Evolutionary conservation across 2,113 vertebrate species (phyloP), one percentile per base, ranked within the genome.

Genomic region (Rhinolophus ferrumequinum): DNA sequence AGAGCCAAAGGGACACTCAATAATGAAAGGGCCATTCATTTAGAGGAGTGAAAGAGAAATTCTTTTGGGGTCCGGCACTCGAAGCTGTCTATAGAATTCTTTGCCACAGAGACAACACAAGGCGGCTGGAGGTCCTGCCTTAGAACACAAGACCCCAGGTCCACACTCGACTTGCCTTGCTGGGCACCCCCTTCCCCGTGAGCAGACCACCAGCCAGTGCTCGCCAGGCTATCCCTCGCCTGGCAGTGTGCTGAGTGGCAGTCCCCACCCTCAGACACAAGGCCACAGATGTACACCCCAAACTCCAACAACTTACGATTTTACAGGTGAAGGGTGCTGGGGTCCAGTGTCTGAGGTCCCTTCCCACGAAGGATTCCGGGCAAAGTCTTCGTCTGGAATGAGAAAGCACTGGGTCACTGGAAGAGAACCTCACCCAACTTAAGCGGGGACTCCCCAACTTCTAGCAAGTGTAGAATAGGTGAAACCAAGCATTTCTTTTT

Each of bases 21-120:
- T 21, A 62, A 89, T 88, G 82, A 97, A 94, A 95, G 96, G 69
- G 56, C 96, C 95, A 72, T 93, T 96, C 96, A 92, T 69, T 69
- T 26, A 22, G 33, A 64, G 54, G 56, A 94, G 73, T 58, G 60
- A 95, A 79, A 97, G 85, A 85, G 90, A 67, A 50, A 93, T 94
- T 95, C 87, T 94, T 69, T 60, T 28, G 64, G 95, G 93, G 93
- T 88, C 83, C 13, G 13, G 92, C 81, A 60, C 89, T 92, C 10
- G 33, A 92, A 79, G 95, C 94, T 9, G 60, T 80, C 95, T 92
- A 56, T 60, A 92, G 95, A 85, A 94, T 58, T 93, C 96, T 82
- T 19, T 52, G 70, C 95, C 64, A 33, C 75, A 80, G 77, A 94
- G 72, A 72, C 54, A 82, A 66, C 91, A n/a, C 88, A 28, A 64